Conservation (phyloP, 2,888 invertebrate species). For the Parapristionchus giblindavisi region DNA sequence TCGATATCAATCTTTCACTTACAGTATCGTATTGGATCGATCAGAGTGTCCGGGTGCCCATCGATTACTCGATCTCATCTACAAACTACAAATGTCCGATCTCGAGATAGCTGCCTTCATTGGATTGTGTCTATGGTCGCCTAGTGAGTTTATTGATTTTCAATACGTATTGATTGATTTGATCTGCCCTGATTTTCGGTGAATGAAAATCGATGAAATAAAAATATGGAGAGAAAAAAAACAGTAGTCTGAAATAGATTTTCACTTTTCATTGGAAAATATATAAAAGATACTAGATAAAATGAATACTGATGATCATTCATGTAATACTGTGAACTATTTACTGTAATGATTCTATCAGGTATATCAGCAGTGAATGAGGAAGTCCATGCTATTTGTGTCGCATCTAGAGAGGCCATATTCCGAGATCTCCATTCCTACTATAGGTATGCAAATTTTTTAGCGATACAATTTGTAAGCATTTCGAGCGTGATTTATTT, state of each 20-base stretch:
- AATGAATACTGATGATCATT: background rate
- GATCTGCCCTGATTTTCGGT: too few relatives aligned
- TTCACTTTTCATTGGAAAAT: background rate
- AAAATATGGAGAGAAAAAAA: too few relatives aligned
- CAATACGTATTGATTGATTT: too few relatives aligned
- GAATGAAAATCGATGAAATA: too few relatives aligned
- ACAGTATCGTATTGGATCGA: slow-evolving; percentile 4
- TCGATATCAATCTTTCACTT: too few relatives aligned
- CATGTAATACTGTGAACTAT: too few relatives aligned
- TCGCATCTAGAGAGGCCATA: slow-evolving; percentile 39
- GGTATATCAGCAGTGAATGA: slow-evolving; percentile 40
- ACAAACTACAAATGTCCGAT: slow-evolving; percentile 33
- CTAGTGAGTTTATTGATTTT: slow-evolving; percentile 38
- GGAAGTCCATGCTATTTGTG: slow-evolving; percentile 37
- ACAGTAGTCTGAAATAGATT: too few relatives aligned
- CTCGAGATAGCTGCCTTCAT: slow-evolving; percentile 44
- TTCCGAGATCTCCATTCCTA: slow-evolving; percentile 41
- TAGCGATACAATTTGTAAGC: background rate
- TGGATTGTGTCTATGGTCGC: slow-evolving; percentile 42
- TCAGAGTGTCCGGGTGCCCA: slow-evolving; percentile 4
- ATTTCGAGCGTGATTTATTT: too few relatives aligned
- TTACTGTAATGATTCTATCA: too few relatives aligned
- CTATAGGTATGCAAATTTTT: slow-evolving; percentile 37
- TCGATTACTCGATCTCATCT: slow-evolving; percentile 6
- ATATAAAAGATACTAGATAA: background rate